Conservation (phyloP, 37 sponge, comb jelly and placozoan genomes). For the Oscarella lobularis region DNA sequence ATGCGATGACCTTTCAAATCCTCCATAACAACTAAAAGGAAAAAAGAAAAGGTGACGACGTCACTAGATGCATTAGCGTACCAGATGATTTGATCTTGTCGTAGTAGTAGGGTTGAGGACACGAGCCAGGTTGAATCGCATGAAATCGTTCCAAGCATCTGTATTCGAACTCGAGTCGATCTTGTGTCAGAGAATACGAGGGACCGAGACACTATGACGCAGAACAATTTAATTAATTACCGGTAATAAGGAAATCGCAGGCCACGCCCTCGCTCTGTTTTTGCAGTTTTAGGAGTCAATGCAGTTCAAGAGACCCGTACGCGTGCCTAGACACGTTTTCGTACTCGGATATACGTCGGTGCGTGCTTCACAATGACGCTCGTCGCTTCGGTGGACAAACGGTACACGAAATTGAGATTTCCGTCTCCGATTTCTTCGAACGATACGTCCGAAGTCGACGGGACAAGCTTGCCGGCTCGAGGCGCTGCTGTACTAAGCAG, state of each 20-base stretch:
- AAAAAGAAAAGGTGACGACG: too few species aligned
- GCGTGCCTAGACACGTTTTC: neutral
- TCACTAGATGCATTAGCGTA: conserved; percentile 1
- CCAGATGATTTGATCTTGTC: neutral
- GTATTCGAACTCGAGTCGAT: conserved; percentile 9
- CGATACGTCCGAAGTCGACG: too few species aligned
- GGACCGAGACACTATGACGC: conserved; percentile 18
- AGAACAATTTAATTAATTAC: neutral
- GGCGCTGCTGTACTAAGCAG: too few species aligned
- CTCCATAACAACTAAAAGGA: conserved; percentile 9
- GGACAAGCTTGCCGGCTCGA: too few species aligned
- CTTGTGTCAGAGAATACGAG: conserved; percentile 8
- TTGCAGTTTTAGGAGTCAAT: too few species aligned
- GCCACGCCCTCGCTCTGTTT: too few species aligned
- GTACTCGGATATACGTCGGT: conserved; percentile 9
- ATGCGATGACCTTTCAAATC: conserved; percentile 1
- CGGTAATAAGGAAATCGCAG: too few species aligned
- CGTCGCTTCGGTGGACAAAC: too few species aligned
- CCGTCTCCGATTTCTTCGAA: conserved; percentile 19
- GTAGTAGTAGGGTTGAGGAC: conserved; percentile 6
- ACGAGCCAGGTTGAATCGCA: neutral
- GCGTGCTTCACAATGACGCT: conserved; percentile 9
- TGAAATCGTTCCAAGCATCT: neutral
- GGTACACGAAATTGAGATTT: conserved; percentile 16
- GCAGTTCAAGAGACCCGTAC: too few species aligned